Percentiles rank a stretch among this genome's conserved stretches.
Evolutionary conservation across 2,888 invertebrate genomes (phyloP).

Genomic region (Dione vanillae): DNA sequence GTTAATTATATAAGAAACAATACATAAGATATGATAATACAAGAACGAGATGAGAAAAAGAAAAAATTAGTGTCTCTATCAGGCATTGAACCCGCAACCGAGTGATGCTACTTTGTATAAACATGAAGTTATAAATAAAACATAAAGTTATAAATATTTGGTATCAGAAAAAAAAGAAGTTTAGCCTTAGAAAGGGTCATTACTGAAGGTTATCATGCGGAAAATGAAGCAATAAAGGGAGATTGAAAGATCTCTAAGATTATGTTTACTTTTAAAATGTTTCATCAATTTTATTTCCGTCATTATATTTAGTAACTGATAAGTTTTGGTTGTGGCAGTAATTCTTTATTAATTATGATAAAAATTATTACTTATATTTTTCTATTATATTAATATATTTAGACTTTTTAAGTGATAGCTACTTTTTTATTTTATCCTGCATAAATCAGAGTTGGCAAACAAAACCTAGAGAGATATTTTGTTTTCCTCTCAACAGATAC

Average conservation of each 20-base stretch:
- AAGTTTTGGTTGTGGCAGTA: not conserved
- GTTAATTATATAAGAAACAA: too few species aligned
- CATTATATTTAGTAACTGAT: slow-evolving; percentile 27
- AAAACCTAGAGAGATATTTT: too few species aligned
- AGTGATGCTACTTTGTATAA: too few species aligned
- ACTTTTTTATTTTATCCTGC: too few species aligned
- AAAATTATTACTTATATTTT: not conserved
- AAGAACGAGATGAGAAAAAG: too few species aligned
- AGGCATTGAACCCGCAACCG: too few species aligned
- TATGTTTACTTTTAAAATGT: slow-evolving; percentile 54
- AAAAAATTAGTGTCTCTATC: too few species aligned
- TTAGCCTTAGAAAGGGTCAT: slow-evolving; percentile 49
- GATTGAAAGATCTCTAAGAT: slow-evolving; percentile 52
- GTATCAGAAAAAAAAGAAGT: slow-evolving; percentile 46
- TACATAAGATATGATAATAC: too few species aligned
- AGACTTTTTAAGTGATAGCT: too few species aligned
- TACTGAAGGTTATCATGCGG: slow-evolving; percentile 53
- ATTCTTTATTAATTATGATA: not conserved
- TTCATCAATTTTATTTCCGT: slow-evolving; percentile 28
- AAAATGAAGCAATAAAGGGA: slow-evolving; percentile 58
- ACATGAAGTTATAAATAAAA: slow-evolving; percentile 37
- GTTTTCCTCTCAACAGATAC: too few species aligned
- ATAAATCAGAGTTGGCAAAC: too few species aligned
- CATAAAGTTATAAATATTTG: slow-evolving; percentile 31
- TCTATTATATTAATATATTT: too few species aligned